Base-by-base conservation (phyloP, 1,140 invertebrate genomes). In the Homalodisca vitripennis region DNA sequence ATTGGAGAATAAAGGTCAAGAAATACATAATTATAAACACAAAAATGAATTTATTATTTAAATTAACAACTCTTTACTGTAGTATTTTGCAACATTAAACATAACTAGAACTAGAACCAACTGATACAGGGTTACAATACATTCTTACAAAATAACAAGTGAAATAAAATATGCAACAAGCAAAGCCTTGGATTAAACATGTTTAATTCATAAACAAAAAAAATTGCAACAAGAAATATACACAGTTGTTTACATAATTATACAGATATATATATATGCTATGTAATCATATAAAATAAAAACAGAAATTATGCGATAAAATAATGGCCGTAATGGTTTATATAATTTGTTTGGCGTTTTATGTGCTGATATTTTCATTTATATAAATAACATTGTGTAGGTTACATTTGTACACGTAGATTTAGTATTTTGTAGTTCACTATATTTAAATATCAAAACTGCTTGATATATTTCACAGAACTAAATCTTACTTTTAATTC, bases 211-310 rank as follows among this genome's bases (percentile, higher is more conserved):
- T 32, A 34, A 64, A 24, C 62, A 64, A 64, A 55, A 55, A 10
- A 20, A 64, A 64, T 64, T 3, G 62, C 34, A 64, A 34, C 6
- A 34, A 64, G n/a, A 64, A 34, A 64, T 64, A 64, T 64, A 64
- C 34, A 64, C 34, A 64, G 2, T 3, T 64, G 34, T 64, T 34
- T 64, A 64, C 34, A 64, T 64, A 32, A 2, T 34, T 41, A 64
- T 64, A 64, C 34, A 64, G 22, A 3, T 6, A 31, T 32, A 34
- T 64, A 64, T 34, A 14, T 6, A 20, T 62, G 12, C 29, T 26
- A 26, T 26, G 14, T 13, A 29, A 64, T 64, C 20, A 46, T 26
- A 60, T 60, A 60, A 26, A 60, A 2, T 60, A 6, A 60, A 27
- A 60, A 60, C 24, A 27, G 3, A 24, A 41, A 41, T 10, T 41